These are phyloP conservation scores for Drosophila nikananu DNA, from an alignment of 1,140 invertebrate genomes.

Conservation along the genomic window DNA sequence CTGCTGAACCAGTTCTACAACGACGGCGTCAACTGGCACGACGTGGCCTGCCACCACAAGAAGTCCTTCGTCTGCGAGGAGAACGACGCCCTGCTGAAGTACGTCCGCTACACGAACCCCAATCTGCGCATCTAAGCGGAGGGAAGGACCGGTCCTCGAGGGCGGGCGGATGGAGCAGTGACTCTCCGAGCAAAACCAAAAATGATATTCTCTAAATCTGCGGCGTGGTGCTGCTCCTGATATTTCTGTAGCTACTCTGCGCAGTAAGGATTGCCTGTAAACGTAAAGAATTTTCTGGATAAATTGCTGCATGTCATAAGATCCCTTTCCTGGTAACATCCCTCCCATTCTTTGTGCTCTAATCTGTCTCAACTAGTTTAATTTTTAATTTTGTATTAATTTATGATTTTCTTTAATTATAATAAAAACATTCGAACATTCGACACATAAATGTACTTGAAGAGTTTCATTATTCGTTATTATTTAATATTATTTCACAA, in stretches of 20 bases:
- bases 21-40: slow-evolving; percentile 94
- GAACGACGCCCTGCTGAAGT: slow-evolving; percentile 92
- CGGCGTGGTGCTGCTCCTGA: slow-evolving; percentile 42
- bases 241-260: slow-evolving; percentile 29
- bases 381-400: slow-evolving; percentile 82
- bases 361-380: slow-evolving; percentile 65
- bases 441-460: slow-evolving; percentile 40
- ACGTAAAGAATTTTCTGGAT: slow-evolving; percentile 30
- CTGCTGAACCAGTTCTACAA: slow-evolving; percentile 94
- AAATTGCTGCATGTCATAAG: slow-evolving; percentile 39
- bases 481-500: not conserved
- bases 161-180: slow-evolving; percentile 47
- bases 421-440: slow-evolving; percentile 73
- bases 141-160: slow-evolving; percentile 8
- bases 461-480: not conserved
- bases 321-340: slow-evolving; percentile 52
- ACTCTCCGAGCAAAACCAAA: slow-evolving; percentile 71
- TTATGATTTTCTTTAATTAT: slow-evolving; percentile 77
- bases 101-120: slow-evolving; percentile 92
- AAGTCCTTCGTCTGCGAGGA: slow-evolving; percentile 94
- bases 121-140: slow-evolving; percentile 88
- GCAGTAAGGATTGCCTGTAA: slow-evolving; percentile 21
- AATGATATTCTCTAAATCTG: slow-evolving; percentile 68
- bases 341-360: slow-evolving; percentile 47
- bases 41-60: slow-evolving; percentile 93